A percentile compares a stretch with the other conserved stretches of the same genome.
Evolutionary conservation across 2,113 vertebrate genomes (phyloP).

Genomic region (Nyctibius bracteatus): DNA sequence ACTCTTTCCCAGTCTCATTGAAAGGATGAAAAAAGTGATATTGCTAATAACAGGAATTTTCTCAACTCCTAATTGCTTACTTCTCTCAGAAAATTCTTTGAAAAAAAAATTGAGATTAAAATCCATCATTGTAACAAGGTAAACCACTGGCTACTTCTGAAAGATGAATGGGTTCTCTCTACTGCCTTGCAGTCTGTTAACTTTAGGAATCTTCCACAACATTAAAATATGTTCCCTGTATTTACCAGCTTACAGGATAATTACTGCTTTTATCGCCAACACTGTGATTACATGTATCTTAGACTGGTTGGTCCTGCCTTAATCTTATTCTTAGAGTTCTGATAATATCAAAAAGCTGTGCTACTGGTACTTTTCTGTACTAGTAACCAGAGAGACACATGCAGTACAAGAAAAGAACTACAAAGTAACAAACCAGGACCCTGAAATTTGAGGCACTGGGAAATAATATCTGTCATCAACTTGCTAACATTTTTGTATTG

Average conservation of each 20-base stretch:
- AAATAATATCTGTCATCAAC: background rate
- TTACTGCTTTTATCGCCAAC: conserved; percentile 53
- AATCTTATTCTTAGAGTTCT: conserved; percentile 43
- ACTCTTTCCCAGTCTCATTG: background rate
- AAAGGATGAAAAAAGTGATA: background rate
- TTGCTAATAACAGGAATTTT: background rate
- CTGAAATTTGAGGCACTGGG: background rate
- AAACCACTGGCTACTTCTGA: background rate
- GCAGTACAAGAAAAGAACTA: background rate
- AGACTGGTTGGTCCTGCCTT: background rate
- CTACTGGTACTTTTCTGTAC: conserved; percentile 25
- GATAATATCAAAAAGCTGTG: conserved; percentile 20
- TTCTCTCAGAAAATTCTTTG: background rate
- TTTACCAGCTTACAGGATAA: background rate
- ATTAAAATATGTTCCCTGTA: background rate
- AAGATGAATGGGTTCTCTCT: background rate
- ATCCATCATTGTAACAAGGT: background rate
- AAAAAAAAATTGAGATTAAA: background rate
- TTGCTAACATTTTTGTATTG: background rate
- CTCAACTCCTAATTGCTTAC: background rate
- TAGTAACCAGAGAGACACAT: conserved; percentile 8
- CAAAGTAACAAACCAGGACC: background rate
- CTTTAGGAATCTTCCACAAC: background rate
- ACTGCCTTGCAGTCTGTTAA: background rate
- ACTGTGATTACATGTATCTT: conserved; percentile 10